Evolutionary conservation across 2,888 invertebrate genomes (phyloP).

Genomic region (Aspidapion aeneum): DNA sequence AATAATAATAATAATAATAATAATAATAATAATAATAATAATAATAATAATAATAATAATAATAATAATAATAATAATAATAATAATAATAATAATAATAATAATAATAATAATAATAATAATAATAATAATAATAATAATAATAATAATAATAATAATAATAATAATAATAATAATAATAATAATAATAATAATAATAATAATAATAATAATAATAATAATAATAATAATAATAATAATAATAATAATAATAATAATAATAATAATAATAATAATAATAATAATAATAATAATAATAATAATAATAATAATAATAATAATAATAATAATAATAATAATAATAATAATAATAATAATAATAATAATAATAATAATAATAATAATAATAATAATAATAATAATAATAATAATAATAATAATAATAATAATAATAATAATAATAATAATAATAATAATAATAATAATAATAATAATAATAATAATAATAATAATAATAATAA

Average conservation of each 20-base stretch:
- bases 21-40: constrained; percentile 9
- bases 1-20: constrained; percentile 9
- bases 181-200: not conserved
- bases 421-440: not conserved
- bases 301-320: not conserved
- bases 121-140: constrained; percentile 9
- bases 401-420: not conserved
- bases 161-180: constrained; percentile 8
- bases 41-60: constrained; percentile 9
- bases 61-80: constrained; percentile 9
- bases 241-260: not conserved
- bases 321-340: not conserved
- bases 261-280: not conserved
- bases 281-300: not conserved
- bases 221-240: not conserved
- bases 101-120: constrained; percentile 9
- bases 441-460: not conserved
- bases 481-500: not conserved
- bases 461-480: not conserved
- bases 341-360: not conserved
- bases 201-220: not conserved
- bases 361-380: not conserved
- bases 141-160: constrained; percentile 9
- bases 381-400: not conserved
- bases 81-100: constrained; percentile 9